Evolutionary conservation across 2,888 invertebrate genomes (phyloP).

Genomic region (Yponomeuta plumbellus): DNA sequence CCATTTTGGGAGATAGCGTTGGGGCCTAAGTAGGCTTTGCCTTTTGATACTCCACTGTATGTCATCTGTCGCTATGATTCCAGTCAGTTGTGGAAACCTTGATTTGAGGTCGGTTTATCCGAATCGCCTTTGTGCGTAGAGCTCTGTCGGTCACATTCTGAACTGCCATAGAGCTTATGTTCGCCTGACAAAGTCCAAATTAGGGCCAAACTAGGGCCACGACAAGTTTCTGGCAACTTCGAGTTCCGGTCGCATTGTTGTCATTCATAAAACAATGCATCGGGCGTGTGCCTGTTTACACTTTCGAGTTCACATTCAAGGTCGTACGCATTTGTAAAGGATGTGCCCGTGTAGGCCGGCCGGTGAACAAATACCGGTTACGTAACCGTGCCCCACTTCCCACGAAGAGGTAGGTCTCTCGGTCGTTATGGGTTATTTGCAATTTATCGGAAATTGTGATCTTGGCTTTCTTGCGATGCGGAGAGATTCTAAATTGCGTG

Average conservation of each 20-base stretch:
- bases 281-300: constrained; percentile 72
- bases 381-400: constrained; percentile 70
- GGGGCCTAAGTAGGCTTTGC: neutral
- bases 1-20: neutral
- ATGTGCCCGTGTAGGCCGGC: constrained; percentile 70
- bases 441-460: neutral
- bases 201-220: neutral
- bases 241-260: constrained; percentile 23
- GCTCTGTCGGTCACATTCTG: neutral
- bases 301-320: constrained; percentile 74
- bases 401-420: constrained; percentile 48
- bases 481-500: neutral
- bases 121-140: neutral
- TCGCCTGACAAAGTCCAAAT: neutral
- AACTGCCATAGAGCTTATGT: neutral
- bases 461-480: neutral
- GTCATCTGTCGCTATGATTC: neutral
- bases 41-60: too few relatives aligned
- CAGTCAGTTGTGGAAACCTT: neutral
- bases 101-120: neutral
- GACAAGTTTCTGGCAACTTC: constrained; percentile 28
- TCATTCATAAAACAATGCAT: constrained; percentile 70
- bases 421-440: neutral
- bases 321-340: constrained; percentile 75
- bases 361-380: constrained; percentile 72